Evolutionary conservation across 2,113 vertebrate genomes (phyloP).

Genomic region (Actenoides hombroni): DNA sequence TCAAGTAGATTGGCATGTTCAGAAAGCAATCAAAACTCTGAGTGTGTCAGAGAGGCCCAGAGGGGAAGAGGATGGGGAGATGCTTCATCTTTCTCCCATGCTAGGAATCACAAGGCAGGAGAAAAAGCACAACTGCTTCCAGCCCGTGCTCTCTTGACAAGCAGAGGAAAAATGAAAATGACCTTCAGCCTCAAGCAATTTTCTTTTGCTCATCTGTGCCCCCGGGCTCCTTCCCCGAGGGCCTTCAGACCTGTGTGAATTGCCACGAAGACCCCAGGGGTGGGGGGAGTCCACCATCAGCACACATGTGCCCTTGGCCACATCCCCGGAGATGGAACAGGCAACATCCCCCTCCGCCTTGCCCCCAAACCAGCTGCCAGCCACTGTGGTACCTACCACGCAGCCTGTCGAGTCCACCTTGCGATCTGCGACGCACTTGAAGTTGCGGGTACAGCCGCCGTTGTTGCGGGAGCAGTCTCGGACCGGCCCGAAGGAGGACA

Average conservation of each 20-base stretch:
- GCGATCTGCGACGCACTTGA: constrained; percentile 95
- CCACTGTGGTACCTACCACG: constrained; percentile 79
- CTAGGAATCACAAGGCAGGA: background rate
- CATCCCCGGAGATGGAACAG: accelerated
- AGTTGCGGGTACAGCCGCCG: constrained; percentile 95
- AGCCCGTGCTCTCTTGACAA: background rate
- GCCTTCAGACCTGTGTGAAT: background rate
- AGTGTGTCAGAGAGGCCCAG: background rate
- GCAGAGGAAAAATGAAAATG: background rate
- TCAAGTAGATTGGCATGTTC: accelerated
- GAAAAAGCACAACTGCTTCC: background rate
- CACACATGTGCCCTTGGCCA: background rate
- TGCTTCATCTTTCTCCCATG: background rate
- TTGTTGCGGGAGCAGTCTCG: constrained; percentile 96
- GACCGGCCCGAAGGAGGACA: constrained; percentile 93
- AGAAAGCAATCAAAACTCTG: background rate
- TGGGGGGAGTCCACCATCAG: background rate
- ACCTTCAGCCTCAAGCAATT: background rate
- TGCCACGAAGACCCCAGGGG: accelerated
- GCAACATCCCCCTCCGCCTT: background rate
- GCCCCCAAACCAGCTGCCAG: background rate
- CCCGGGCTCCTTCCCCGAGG: background rate
- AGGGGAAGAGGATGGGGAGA: background rate
- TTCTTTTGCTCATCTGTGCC: background rate
- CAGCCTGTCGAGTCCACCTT: constrained; percentile 92